Evolutionary conservation across 2,113 vertebrate species (phyloP), one percentile per base, ranked within the genome.

Genomic region (Canis aureus): DNA sequence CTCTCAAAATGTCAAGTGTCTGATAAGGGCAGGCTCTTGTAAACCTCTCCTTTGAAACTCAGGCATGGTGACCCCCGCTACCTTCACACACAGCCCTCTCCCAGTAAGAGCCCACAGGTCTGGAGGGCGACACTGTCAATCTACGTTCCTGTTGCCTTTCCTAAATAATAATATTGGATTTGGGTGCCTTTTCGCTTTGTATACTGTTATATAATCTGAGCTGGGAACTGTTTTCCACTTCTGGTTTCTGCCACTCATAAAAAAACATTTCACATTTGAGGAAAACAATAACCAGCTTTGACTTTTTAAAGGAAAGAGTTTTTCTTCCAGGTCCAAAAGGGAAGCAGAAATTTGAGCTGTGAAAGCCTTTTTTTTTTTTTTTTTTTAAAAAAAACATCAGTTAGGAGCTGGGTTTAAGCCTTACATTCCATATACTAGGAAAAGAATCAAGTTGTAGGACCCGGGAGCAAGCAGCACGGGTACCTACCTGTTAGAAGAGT

Each of bases 61-160:
- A 79, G 79, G 43, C 15, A 10, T 0, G 5, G 22, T 9, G n/a
- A 20, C 5, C 25, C 3, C 35, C 22, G 7, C 81, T 59, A 10
- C 19, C 60, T 71, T 79, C n/a, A 25, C 60, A 79, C 69, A 17
- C 22, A 25, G 19, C 10, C 71, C 4, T 23, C 38, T 87, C 80
- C 59, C 11, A 7, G 49, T 57, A 78, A 60, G 35, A 43, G 43
- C 29, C 86, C 83, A 38, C 59, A 85, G 55, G 73, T 49, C 83
- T 0, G 0, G 95, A 96, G 19, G 23, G 17, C 92, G 43, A 69
- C 89, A 99, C 99, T 98, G 99, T 99, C 89, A 99, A 99, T 98
- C 11, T 53, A 0, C 60, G 1, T 85, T 59, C 85, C 89, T 80
- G 8, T 43, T 89, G 91, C 66, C 38, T 96, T 95, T 81, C 59